These are phyloP conservation scores for Aegotheles bennettii DNA, from an alignment of 2,113 vertebrate species.

Conservation along the genomic window DNA sequence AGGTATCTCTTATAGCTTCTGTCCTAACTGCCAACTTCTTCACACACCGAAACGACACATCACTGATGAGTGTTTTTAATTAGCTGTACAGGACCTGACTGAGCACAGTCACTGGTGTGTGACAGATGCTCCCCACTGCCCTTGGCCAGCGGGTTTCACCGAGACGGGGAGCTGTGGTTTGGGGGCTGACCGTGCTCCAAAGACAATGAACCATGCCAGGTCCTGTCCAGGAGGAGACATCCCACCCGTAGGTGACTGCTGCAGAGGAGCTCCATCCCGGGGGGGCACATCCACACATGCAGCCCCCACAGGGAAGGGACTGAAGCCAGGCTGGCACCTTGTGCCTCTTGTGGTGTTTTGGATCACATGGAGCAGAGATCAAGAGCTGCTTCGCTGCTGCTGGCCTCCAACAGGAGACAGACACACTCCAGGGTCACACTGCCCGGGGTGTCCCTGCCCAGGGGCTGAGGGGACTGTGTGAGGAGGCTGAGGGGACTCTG, in stretches of 20 bases:
- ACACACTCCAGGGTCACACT: accelerated
- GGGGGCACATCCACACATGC: background rate
- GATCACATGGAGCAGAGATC: no score
- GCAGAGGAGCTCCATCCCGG: no score
- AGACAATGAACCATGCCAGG: accelerated
- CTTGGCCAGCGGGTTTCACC: background rate
- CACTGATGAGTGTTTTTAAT: background rate
- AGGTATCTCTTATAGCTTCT: background rate
- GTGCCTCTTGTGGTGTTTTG: no score
- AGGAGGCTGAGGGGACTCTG: background rate
- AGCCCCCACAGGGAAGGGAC: background rate
- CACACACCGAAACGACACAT: background rate
- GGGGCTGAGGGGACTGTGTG: background rate
- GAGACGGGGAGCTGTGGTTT: accelerated
- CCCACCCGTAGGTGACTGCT: no score
- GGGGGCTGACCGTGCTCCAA: background rate
- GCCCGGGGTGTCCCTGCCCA: background rate
- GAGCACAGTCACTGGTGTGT: background rate
- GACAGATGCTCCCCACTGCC: background rate
- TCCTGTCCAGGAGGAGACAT: background rate
- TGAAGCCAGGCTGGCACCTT: no score
- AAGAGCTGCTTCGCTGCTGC: background rate
- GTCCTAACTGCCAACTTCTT: background rate
- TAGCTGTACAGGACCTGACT: background rate
- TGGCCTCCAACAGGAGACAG: background rate